Base-by-base conservation (phyloP, 2,797 vertebrate genomes). In the Trachurus trachurus region DNA sequence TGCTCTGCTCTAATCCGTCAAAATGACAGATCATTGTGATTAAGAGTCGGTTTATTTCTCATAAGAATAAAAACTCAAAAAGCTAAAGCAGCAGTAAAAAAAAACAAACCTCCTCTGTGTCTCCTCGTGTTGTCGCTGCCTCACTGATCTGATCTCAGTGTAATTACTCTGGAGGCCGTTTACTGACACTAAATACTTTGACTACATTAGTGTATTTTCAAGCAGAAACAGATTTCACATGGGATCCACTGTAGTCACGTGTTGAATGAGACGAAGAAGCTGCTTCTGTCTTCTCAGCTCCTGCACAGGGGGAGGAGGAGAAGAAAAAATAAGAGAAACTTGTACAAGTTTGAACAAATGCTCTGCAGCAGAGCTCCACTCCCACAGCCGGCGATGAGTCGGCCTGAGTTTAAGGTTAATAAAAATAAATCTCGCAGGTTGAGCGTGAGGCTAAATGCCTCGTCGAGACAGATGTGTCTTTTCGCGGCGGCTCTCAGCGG, bases 401-500 rank as follows among this genome's bases (percentile, higher is more conserved):
- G 0, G 7, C n/a, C 34, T 0, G 44, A 63, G 37, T 26, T 80
- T 58, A 31, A n/a, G 31, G 71, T 66, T 73, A 34, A 61, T 66
- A 45, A 66, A 26, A 76, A 71, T 78, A 70, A 71, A 74, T 59
- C 61, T 58, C 44, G 49, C 74, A 60, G 76, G 50, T 44, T 44
- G 47, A 71, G 65, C 11, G 5, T 6, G 34, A 78, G 62, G 50
- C 77, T 69, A 10, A 77, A 84, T 17, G 74, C 71, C 70, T 74
- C 6, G 5, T 11, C 66, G 45, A 70, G 74, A 87, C 73, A 62
- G 76, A 85, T 71, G 78, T 42, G 58, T 78, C 63, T 26, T 26
- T 80, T 37, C 11, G 59, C 62, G 3, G 64, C 52, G 5, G 5
- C 21, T 13, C 15, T 62, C 39, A 1, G 56, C 15, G 47, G 19